phyloP scores from a whole-genome alignment of 2,888 invertebrate species.

The Xestoiulus laeticollis region DNA sequence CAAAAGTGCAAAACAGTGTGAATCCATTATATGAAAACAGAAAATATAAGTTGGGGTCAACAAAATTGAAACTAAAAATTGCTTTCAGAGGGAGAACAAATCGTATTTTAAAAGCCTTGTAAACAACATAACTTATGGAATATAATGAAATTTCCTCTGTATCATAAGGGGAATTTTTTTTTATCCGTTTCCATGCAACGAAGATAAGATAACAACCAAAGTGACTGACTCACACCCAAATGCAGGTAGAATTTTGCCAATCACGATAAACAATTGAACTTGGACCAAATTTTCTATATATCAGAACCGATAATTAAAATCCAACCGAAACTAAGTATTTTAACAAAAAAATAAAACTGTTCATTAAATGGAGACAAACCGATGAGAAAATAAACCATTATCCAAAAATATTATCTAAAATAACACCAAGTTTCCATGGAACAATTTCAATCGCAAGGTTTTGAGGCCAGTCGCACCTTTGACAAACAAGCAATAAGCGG shows the following conservation, averaged over 20 bases:
- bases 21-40: too few species aligned
- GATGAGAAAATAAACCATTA: not conserved
- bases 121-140: not conserved
- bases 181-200: not conserved
- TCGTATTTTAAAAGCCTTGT: not conserved
- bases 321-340: conserved; percentile 2
- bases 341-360: not conserved
- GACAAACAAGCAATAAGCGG: not conserved
- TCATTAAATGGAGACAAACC: not conserved
- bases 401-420: not conserved
- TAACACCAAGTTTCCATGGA: not conserved
- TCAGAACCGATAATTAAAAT: not conserved
- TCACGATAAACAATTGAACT: not conserved
- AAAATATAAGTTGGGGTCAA: not conserved
- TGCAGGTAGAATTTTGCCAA: not conserved
- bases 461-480: not conserved
- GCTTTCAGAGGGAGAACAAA: not conserved
- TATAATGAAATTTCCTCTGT: not conserved
- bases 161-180: not conserved
- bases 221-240: conserved; percentile 33
- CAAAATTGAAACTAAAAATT: not conserved
- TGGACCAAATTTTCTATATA: not conserved
- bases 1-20: not conserved
- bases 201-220: not conserved
- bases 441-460: not conserved